Evolutionary conservation across 2,888 invertebrate species (phyloP).

Genomic region (Helicoverpa assulta): DNA sequence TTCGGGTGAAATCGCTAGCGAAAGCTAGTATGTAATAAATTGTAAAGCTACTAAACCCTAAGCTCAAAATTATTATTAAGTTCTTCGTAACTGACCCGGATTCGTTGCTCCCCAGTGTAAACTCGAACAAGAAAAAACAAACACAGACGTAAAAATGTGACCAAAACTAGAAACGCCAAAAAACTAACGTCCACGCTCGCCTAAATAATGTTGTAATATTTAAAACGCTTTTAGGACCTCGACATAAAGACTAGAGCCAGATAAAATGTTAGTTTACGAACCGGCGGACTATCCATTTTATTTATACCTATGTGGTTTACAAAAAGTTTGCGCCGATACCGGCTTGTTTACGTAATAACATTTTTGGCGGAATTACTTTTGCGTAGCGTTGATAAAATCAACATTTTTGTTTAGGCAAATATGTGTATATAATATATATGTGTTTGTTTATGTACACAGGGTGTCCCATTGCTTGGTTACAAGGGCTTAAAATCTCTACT

Average conservation of each 20-base stretch:
- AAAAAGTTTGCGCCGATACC: constrained; percentile 47
- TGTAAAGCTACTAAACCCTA: no score
- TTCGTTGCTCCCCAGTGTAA: no score
- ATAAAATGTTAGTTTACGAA: constrained; percentile 54
- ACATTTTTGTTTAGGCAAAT: no score
- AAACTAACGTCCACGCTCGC: constrained; percentile 9
- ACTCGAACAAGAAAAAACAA: not conserved
- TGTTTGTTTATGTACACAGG: not conserved
- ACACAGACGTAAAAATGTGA: not conserved
- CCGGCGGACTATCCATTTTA: constrained; percentile 39
- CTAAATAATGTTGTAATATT: constrained; percentile 43
- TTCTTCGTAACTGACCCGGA: no score
- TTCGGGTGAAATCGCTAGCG: no score
- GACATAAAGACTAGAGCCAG: constrained; percentile 26
- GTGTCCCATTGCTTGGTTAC: no score
- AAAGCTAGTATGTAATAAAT: no score
- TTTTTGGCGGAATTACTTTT: constrained; percentile 11
- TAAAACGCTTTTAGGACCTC: constrained; percentile 38
- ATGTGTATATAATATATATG: no score
- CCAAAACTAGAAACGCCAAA: constrained; percentile 2
- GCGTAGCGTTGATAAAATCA: not conserved
- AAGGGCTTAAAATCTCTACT: no score
- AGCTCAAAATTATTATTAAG: no score
- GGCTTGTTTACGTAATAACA: constrained; percentile 13
- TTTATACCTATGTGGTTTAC: constrained; percentile 20